Evolutionary conservation across 2,113 vertebrate genomes (phyloP), one percentile per base, ranked within the genome.

Genomic region (Calyptomena viridis): DNA sequence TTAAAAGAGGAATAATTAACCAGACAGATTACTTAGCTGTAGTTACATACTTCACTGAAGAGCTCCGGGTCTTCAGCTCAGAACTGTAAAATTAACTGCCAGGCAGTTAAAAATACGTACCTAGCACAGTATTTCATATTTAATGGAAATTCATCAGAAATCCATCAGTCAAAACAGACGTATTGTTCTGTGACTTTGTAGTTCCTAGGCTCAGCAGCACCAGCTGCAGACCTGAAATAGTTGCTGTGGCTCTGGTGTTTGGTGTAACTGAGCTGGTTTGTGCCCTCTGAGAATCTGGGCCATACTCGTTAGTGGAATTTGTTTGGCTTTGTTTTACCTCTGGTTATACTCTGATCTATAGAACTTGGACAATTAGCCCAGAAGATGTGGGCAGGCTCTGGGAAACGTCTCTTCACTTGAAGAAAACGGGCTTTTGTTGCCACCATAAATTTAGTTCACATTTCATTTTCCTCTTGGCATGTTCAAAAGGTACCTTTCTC

Each of bases 101-200:
- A 89, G n/a, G 35, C 82, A 91, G 94, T 95, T 87, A 95, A 93
- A 94, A 95, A 95, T 93, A 93, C 35, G 58, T 94, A 87, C 80
- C 73, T 89, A 87, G 83, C 52, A 20, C 68, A 56, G 28, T 96
- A 42, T 96, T 88, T 94, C 64, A 96, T 92, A 84, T 93, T 95
- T 92, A 96, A 87, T 96, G 83, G 86, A 72, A 92, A 90, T 76
- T 87, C 66, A 87, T 97, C 88, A 94, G 92, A 53, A 96, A 64
- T 58, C 83, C 83, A 87, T 94, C 88, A 62, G 37, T 95, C 95
- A 90, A 46, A 88, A 37, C 28, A 75, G 79, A 74, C 25, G 6
- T 27, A 88, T 72, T 79, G 46, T 76, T 86, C 68, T 82, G 31
- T 46, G 71, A 7, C 80, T 55, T 90, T 86, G 72, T 47, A 31